A percentile compares a stretch with the other conserved stretches of the same genome.
These are phyloP conservation scores for Megalops atlanticus DNA, from an alignment of 2,113 vertebrate genomes.

Conservation along the genomic window DNA sequence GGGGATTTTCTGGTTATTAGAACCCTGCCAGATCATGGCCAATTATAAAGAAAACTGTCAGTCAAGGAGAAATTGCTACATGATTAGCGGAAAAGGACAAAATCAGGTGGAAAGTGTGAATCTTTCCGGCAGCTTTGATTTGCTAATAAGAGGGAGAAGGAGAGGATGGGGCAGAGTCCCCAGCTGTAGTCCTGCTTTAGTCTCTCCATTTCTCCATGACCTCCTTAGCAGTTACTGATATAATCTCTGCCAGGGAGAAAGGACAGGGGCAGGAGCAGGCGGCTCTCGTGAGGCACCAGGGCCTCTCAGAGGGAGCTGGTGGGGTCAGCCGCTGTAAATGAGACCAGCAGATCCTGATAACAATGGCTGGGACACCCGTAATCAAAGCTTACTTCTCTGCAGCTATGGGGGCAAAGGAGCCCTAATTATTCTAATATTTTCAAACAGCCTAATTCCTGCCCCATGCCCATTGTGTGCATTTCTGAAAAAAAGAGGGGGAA, in stretches of 20 bases:
- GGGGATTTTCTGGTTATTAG: constrained; percentile 99
- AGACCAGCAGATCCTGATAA: constrained; percentile 79
- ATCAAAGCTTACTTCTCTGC: constrained; percentile 82
- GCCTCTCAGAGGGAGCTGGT: constrained; percentile 77
- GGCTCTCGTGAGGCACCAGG: constrained; percentile 77
- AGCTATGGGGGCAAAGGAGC: constrained; percentile 81
- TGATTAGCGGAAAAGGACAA: constrained; percentile 99
- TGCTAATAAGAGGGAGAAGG: constrained; percentile 97
- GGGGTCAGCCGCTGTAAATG: constrained; percentile 85
- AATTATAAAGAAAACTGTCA: constrained; percentile 99
- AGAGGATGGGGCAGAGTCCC: constrained; percentile 87
- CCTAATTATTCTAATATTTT: constrained; percentile 97
- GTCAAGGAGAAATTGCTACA: constrained; percentile 98
- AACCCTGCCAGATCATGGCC: constrained; percentile 99
- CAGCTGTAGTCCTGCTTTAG: constrained; percentile 94
- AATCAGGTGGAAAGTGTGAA: constrained; percentile 99
- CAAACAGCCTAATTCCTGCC: constrained; percentile 86
- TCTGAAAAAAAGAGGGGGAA: constrained; percentile 41
- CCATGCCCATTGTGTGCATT: constrained; percentile 59
- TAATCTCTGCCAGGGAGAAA: constrained; percentile 81
- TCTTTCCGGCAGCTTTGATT: constrained; percentile 99
- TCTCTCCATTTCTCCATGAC: constrained; percentile 96
- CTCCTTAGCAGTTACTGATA: constrained; percentile 94
- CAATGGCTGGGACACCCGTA: constrained; percentile 82
- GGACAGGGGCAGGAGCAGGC: constrained; percentile 70